phyloP scores from a whole-genome alignment of 1,140 invertebrate genomes.

The Tyrophagus putrescentiae region DNA sequence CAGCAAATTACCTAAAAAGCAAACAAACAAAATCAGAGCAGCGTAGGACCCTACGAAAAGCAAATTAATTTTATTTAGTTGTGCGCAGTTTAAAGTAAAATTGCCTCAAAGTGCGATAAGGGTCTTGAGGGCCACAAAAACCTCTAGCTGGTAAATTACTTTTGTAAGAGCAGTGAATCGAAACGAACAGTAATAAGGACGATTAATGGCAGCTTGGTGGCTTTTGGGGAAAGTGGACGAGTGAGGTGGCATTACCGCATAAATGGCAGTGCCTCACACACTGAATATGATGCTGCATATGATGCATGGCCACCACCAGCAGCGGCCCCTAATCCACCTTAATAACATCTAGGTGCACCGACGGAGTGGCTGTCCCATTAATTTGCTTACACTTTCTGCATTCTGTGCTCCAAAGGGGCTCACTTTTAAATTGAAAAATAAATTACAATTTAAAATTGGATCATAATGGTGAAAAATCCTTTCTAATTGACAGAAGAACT shows the following conservation, averaged over 20 bases:
- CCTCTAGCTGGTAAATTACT: neutral
- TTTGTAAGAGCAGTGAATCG: no score
- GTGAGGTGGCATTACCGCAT: neutral
- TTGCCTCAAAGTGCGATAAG: neutral
- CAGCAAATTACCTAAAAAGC: no score
- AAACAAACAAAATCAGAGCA: no score
- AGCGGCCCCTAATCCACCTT: neutral
- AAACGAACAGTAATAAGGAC: no score
- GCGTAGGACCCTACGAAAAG: no score
- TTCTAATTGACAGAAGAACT: neutral
- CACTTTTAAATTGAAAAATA: slow-evolving; percentile 13
- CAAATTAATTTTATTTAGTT: no score
- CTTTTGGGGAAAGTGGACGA: neutral
- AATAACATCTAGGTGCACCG: neutral
- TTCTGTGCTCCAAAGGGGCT: no score
- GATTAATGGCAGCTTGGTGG: slow-evolving; percentile 9
- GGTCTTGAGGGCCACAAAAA: neutral
- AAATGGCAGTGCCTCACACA: neutral
- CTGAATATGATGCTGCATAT: no score
- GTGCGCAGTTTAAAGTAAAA: no score
- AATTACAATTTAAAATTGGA: slow-evolving; percentile 15
- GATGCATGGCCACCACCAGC: neutral
- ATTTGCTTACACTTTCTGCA: slow-evolving; percentile 5
- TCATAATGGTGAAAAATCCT: neutral
- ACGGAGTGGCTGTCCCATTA: no score